Base-by-base conservation (phyloP, 2,888 invertebrate genomes). In the Syrista parreyssii region DNA sequence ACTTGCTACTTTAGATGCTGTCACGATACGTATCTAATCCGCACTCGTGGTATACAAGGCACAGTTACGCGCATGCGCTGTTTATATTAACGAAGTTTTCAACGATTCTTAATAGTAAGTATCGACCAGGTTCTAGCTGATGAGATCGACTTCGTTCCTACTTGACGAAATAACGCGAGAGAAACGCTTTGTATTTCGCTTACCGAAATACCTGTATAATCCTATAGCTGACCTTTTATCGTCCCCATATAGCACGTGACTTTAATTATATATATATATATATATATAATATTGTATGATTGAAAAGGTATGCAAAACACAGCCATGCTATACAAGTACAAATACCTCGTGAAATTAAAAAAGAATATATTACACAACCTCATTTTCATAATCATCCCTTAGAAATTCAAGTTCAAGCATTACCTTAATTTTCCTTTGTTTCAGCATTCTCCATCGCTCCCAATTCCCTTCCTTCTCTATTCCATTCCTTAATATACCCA, bases 1-100 rank as follows among this genome's bases (percentile, higher is more conserved):
- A 73, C 23, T 34, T 35, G 33, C 36, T 23, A 79, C 77, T 77
- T 78, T 68, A 71, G 71, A 71, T 33, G 71, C 71, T 71, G 71
- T 71, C 71, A 33, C 31, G 71, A 71, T 71, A 71, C 71, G 6
- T 15, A 71, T 12, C 71, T 71, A 71, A 71, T 71, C 71, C 71
- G 71, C 32, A 9, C 71, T 33, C 15, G 12, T 23, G 55, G 2
- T 23, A 23, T 55, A 23, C 23, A 23, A 55, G 23, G 6, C 4
- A 34, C 34, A 2, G 34, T 4, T 34, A 9, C 55, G 9, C 23
- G 55, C 55, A 55, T 55, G 55, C 55, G 23, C 55, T 23, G 55
- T 23, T 55, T 9, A 23, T 23, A 12, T 71, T 71, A 71, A 33
- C 71, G 1, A 31, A 33, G 15, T 9, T 23, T 30, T n/a, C 1